Evolutionary conservation across 2,888 invertebrate genomes (phyloP), one percentile per base, ranked within the genome.

Genomic region (Phortica okadai): DNA sequence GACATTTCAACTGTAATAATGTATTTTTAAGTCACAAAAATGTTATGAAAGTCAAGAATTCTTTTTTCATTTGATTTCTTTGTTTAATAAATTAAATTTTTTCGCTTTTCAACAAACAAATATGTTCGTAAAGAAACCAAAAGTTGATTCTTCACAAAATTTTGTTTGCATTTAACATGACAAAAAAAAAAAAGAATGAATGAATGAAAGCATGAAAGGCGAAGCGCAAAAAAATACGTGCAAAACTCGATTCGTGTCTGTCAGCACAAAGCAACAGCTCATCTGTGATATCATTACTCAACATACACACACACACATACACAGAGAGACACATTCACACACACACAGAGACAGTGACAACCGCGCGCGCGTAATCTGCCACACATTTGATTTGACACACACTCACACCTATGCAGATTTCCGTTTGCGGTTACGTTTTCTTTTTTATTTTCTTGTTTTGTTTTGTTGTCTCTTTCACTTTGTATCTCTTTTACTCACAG

Each of bases 281-380:
- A 59, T 83, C 84, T 78, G 80, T 85, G 85, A 85, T 87, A 87
- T 84, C 85, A 87, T 85, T 85, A 84, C 85, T 84, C 85, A 82
- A 83, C 82, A 80, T 79, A 79, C 78, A 82, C 78, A 78, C 33
- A 33, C 33, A 33, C 33, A 33, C 33, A 33, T 5, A 33, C 33
- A 33, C 33, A 33, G 14, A 16, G 14, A 56, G 4, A 64, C 11
- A 33, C 33, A 6, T 1, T 3, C 64, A 64, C 41, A 11, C 14
- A 16, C 33, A 33, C 44, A 73, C 21, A 21, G 21, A 21, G 21
- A 21, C 21, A 21, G 21, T 21, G 54, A 59, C 59, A 73, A 41
- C 7, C 21, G 16, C 73, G 44, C 25, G 11, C 25, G 11, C 54
- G 2, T 54, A 6, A 5, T 6, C 56, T n/a, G 56, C 16, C 56